Evolutionary conservation across 2,113 vertebrate genomes (phyloP).

Genomic region (Stigmatopora argus): DNA sequence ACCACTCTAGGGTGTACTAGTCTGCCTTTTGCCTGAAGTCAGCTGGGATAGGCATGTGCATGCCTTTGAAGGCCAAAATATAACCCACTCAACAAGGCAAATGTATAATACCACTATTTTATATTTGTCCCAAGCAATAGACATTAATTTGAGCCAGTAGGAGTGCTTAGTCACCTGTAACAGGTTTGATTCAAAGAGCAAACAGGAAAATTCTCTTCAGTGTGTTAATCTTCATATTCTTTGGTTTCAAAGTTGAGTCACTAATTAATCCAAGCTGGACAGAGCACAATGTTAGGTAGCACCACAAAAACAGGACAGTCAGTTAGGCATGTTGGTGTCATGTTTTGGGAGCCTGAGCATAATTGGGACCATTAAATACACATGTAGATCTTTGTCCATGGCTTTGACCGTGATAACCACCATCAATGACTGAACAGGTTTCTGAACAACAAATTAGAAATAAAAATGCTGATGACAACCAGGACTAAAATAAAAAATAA

Average conservation of each 20-base stretch:
- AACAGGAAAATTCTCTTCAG: not conserved
- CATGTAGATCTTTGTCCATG: too few species aligned
- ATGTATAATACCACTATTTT: not conserved
- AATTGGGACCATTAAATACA: constrained; percentile 6
- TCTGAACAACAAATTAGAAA: too few species aligned
- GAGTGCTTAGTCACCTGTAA: constrained; percentile 14
- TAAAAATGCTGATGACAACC: too few species aligned
- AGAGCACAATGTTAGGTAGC: constrained; percentile 45
- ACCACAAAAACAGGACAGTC: constrained; percentile 55
- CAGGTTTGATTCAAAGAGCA: not conserved
- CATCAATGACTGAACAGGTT: too few species aligned
- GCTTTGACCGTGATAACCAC: too few species aligned
- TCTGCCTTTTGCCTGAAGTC: too few species aligned
- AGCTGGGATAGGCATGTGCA: too few species aligned
- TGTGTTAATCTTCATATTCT: not conserved
- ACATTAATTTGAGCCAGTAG: constrained; percentile 7
- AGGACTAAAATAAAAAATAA: too few species aligned
- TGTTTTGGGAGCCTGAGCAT: constrained; percentile 9
- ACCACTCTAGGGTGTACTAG: too few species aligned
- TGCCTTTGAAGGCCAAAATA: too few species aligned
- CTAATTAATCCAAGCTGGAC: constrained; percentile 71
- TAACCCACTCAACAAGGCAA: too few species aligned
- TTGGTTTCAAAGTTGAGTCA: constrained; percentile 25
- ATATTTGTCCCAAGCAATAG: not conserved
- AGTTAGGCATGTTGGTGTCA: constrained; percentile 39